phyloP scores from a whole-genome alignment of 2,888 invertebrate genomes.

The Coremacera marginata region DNA sequence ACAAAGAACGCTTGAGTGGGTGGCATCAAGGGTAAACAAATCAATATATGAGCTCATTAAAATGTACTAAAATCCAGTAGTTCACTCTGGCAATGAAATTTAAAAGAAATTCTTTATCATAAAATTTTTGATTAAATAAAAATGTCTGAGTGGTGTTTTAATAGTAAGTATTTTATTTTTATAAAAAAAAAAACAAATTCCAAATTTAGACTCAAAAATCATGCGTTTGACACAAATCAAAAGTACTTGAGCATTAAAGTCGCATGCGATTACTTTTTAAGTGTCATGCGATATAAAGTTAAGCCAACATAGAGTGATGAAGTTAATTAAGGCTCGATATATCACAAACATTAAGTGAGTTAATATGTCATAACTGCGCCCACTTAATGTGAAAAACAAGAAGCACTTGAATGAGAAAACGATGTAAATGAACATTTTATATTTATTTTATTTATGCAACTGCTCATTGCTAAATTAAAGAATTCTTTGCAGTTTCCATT shows the following conservation, averaged over 20 bases:
- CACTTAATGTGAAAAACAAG: too few species aligned
- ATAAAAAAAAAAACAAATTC: not conserved
- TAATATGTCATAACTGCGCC: not conserved
- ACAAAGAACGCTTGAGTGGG: too few species aligned
- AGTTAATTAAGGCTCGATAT: not conserved
- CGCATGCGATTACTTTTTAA: not conserved
- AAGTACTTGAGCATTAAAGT: not conserved
- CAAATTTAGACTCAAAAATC: not conserved
- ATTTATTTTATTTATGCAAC: not conserved
- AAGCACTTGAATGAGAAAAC: not conserved
- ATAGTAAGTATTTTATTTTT: not conserved
- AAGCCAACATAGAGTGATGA: not conserved
- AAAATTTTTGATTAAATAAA: too few species aligned
- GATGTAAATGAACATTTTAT: not conserved
- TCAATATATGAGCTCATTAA: not conserved
- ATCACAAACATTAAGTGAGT: not conserved
- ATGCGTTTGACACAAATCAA: too few species aligned
- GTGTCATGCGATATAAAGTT: not conserved
- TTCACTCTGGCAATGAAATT: conserved; percentile 3
- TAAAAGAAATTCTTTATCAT: too few species aligned
- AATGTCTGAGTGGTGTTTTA: not conserved
- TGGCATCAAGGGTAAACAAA: not conserved
- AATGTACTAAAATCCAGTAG: not conserved
- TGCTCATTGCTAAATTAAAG: not conserved
- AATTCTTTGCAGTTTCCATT: not conserved